These are phyloP conservation scores for Beris morrisii DNA, from an alignment of 2,888 invertebrate genomes.

Conservation along the genomic window DNA sequence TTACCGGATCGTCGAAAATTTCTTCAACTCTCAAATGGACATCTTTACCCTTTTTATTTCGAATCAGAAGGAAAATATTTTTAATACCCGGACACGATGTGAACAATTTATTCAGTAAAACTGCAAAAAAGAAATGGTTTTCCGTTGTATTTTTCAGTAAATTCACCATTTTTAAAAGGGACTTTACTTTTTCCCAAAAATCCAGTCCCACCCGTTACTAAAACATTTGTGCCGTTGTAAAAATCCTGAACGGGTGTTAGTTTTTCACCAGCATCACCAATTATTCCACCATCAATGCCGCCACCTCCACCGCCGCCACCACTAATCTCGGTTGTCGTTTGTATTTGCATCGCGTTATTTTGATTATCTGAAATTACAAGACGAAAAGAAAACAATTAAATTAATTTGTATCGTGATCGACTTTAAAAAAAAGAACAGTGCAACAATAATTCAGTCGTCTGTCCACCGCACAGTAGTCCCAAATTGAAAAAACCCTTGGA, in stretches of 20 bases:
- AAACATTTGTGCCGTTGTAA: conserved; percentile 61
- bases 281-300: too few species aligned
- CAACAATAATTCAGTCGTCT: too few species aligned
- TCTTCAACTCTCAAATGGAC: conserved; percentile 67
- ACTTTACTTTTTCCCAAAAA: conserved; percentile 49
- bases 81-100: conserved; percentile 60
- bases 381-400: conserved; percentile 1
- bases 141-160: not conserved
- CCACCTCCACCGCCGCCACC: conserved; percentile 11
- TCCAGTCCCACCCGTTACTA: conserved; percentile 66
- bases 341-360: conserved; percentile 35
- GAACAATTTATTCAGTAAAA: conserved; percentile 62
- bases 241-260: conserved; percentile 60
- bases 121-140: conserved; percentile 43
- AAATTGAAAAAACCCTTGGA: too few species aligned
- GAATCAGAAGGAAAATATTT: conserved; percentile 60
- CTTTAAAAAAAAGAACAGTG: too few species aligned
- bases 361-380: not conserved
- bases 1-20: conserved; percentile 67
- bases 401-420: too few species aligned
- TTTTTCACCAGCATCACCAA: conserved; percentile 38
- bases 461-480: too few species aligned
- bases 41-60: conserved; percentile 65
- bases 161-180: not conserved
- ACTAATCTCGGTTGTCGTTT: conserved; percentile 30